These are phyloP conservation scores for Cololabis saira DNA, from an alignment of 2,113 vertebrate species.

Conservation along the genomic window DNA sequence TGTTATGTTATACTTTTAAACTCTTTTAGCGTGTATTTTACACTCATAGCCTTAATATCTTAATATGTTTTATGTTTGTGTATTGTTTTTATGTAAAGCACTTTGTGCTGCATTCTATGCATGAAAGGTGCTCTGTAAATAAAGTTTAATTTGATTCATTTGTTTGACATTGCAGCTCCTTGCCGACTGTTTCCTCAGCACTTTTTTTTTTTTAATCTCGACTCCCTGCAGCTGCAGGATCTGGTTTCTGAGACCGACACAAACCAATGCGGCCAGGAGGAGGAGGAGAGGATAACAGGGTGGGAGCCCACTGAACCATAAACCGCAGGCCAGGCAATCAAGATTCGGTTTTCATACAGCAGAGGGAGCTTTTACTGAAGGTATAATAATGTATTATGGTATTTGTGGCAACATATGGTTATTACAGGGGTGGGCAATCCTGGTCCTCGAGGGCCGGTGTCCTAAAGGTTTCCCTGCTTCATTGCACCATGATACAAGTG, in stretches of 20 bases:
- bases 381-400: conserved; percentile 15
- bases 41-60: too few species aligned
- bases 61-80: too few species aligned
- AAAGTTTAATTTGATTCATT: too few species aligned
- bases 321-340: background rate
- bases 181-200: conserved; percentile 26
- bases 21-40: too few species aligned
- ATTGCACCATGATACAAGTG: too few species aligned
- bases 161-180: background rate
- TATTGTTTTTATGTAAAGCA: too few species aligned
- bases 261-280: conserved; percentile 30
- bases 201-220: conserved; percentile 16
- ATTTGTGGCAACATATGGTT: background rate
- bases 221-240: conserved; percentile 45
- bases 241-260: conserved; percentile 44
- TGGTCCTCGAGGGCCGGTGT: too few species aligned
- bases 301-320: conserved; percentile 46
- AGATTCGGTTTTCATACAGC: background rate
- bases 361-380: conserved; percentile 12
- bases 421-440: too few species aligned
- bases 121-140: too few species aligned
- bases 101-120: too few species aligned
- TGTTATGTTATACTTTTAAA: too few species aligned
- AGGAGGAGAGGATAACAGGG: conserved; percentile 34
- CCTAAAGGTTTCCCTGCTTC: too few species aligned